A percentile compares a stretch with the other conserved stretches of the same genome.
Evolutionary conservation across 2,113 vertebrate genomes (phyloP).

Genomic region (Ariopsis seemanni): DNA sequence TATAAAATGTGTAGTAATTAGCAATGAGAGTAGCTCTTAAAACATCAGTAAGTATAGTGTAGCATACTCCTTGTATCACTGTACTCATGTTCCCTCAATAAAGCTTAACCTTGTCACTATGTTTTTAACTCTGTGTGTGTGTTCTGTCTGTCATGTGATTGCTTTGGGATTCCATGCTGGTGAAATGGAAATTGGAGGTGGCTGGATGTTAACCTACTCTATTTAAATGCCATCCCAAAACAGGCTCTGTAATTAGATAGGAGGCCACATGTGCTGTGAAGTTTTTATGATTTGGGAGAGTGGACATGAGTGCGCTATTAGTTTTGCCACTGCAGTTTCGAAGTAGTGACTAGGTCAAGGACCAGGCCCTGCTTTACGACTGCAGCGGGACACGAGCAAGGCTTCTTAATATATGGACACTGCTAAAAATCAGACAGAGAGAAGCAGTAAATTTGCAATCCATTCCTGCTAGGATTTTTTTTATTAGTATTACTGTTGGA

Average conservation of each 20-base stretch:
- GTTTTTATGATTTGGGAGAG: conserved; percentile 37
- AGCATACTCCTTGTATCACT: not conserved
- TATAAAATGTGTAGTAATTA: not conserved
- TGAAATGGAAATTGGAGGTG: conserved; percentile 37
- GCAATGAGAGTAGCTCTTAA: not conserved
- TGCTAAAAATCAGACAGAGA: not conserved
- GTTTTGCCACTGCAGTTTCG: conserved; percentile 31
- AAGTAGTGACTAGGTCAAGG: conserved; percentile 41
- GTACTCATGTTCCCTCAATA: conserved; percentile 55
- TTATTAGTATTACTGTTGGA: not conserved
- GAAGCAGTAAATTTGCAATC: conserved; percentile 22
- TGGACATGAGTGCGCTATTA: conserved; percentile 35
- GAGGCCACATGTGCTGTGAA: conserved; percentile 37
- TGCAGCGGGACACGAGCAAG: conserved; percentile 17
- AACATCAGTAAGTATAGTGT: not conserved
- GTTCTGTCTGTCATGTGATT: conserved; percentile 5
- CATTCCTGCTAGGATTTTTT: not conserved
- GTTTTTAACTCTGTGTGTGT: not conserved
- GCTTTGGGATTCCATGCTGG: conserved; percentile 12
- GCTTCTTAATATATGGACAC: conserved; percentile 46
- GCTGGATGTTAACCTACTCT: conserved; percentile 33
- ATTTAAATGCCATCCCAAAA: conserved; percentile 45
- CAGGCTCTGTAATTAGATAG: conserved; percentile 43
- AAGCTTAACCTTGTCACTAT: conserved; percentile 60
- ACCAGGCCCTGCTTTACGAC: conserved; percentile 32